A percentile compares a stretch with the other conserved stretches of the same genome.
These are phyloP conservation scores for Eustalomyia histrio DNA, from an alignment of 2,888 invertebrate genomes.

Conservation along the genomic window DNA sequence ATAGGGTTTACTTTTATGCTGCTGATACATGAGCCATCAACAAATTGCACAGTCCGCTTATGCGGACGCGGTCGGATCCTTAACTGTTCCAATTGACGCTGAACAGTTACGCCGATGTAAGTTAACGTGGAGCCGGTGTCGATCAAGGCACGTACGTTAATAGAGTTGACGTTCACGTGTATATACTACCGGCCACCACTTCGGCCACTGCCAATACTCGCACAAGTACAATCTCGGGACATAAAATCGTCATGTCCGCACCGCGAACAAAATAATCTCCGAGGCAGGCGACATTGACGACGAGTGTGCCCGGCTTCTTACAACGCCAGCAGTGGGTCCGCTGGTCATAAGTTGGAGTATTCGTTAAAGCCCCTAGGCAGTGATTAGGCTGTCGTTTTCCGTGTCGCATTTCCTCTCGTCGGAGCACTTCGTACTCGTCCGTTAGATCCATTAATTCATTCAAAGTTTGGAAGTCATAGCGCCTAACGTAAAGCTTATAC, in stretches of 20 bases:
- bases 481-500: too few relatives aligned
- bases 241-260: neutral
- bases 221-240: neutral
- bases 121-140: conserved; percentile 2
- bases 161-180: neutral
- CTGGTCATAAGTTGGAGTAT: neutral
- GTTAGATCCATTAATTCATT: neutral
- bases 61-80: too few relatives aligned
- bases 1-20: neutral
- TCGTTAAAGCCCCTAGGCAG: neutral
- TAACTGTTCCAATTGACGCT: neutral
- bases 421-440: too few relatives aligned
- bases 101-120: neutral
- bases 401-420: too few relatives aligned
- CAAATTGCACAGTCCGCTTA: neutral
- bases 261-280: neutral
- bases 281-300: neutral
- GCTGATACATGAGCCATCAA: neutral
- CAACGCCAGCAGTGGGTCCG: neutral
- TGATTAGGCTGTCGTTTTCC: conserved; percentile 10
- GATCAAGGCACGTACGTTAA: neutral
- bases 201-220: neutral
- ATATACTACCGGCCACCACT: neutral
- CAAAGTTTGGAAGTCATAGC: too few relatives aligned
- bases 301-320: neutral